Evolutionary conservation across 2,888 invertebrate genomes (phyloP).

Genomic region (Parnassius smintheus): DNA sequence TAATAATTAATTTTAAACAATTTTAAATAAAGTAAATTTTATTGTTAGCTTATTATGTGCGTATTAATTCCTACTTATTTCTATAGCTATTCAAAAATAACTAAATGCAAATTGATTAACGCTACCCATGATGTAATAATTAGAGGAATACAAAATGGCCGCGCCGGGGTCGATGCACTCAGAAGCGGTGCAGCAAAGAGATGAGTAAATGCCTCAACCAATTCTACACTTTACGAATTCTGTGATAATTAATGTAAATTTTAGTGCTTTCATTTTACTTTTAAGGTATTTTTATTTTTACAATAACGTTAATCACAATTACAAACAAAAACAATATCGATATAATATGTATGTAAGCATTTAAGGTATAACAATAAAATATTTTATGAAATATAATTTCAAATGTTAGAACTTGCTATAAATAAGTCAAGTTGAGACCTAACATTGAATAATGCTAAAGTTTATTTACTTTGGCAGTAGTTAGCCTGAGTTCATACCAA

Average conservation of each 20-base stretch:
- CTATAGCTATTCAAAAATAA: conserved; percentile 1
- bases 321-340: too few relatives aligned
- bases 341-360: too few relatives aligned
- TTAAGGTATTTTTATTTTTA: conserved; percentile 1
- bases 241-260: conserved; percentile 15
- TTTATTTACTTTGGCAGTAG: conserved; percentile 10
- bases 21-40: too few relatives aligned
- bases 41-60: too few relatives aligned
- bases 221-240: conserved; percentile 16
- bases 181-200: conserved; percentile 29
- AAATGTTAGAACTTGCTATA: neutral
- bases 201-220: conserved; percentile 18
- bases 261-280: conserved; percentile 4
- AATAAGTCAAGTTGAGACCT: conserved; percentile 3
- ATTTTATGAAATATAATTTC: too few relatives aligned
- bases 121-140: conserved; percentile 55
- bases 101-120: conserved; percentile 24
- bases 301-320: too few relatives aligned
- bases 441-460: conserved; percentile 8
- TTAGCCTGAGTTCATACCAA: neutral
- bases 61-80: neutral
- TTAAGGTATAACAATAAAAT: too few relatives aligned
- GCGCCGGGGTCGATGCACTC: conserved; percentile 39
- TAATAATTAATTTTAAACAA: too few relatives aligned
- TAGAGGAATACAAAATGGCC: conserved; percentile 63